These are phyloP conservation scores for Camponotus pennsylvanicus DNA, from an alignment of 1,140 invertebrate species.

Conservation along the genomic window DNA sequence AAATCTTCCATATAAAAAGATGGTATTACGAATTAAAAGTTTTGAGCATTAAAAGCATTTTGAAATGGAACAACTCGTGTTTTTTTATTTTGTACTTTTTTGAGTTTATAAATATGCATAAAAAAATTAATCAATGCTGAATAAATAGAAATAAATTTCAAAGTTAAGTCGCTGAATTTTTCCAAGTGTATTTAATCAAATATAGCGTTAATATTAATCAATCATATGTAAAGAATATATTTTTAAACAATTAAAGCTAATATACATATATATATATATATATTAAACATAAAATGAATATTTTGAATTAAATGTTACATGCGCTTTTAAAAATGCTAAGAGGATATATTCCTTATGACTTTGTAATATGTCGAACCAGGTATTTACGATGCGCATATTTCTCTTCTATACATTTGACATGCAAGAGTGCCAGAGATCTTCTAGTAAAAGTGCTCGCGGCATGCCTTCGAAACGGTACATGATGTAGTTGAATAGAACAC, in stretches of 20 bases:
- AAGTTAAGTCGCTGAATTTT: not conserved
- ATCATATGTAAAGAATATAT: not conserved
- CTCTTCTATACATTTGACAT: slow-evolving; percentile 1
- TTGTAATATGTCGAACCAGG: not conserved
- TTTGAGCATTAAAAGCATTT: no score
- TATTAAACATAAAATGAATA: not conserved
- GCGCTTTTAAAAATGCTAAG: not conserved
- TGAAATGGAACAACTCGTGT: not conserved
- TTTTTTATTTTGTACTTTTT: not conserved
- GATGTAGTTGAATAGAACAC: slow-evolving; percentile 49
- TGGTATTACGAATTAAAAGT: not conserved
- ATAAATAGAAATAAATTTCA: not conserved
- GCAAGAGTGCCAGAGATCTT: not conserved
- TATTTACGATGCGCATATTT: slow-evolving; percentile 20
- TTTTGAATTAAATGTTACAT: not conserved
- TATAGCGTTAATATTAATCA: not conserved
- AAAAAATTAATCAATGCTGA: not conserved
- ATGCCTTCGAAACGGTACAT: slow-evolving; percentile 68
- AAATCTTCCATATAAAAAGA: not conserved
- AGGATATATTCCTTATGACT: not conserved
- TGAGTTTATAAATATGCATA: not conserved
- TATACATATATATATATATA: not conserved
- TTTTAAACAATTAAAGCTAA: not conserved
- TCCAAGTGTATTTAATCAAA: not conserved
- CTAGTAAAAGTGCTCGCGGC: slow-evolving; percentile 65